Conservation (phyloP, 2,888 invertebrate genomes). For the Lissonota sp. region DNA sequence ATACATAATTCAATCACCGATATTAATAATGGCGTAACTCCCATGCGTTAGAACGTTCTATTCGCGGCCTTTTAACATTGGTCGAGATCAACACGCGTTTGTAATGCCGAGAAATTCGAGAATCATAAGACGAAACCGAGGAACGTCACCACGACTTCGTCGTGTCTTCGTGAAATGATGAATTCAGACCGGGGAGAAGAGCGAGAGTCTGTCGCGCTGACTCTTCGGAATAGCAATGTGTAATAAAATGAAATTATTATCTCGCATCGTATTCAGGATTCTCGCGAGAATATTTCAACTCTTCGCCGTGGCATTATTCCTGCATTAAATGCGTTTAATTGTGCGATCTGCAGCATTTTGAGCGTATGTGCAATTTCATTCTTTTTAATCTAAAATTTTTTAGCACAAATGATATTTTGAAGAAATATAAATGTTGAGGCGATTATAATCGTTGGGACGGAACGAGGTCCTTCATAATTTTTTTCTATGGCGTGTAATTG, state of each 20-base stretch:
- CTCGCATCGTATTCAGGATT: slow-evolving; percentile 50
- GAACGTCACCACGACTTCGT: slow-evolving; percentile 76
- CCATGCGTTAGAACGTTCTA: too few relatives aligned
- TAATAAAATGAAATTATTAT: slow-evolving; percentile 54
- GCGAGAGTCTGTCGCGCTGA: background rate
- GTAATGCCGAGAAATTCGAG: slow-evolving; percentile 21
- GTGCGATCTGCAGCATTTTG: background rate
- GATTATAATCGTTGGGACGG: slow-evolving; percentile 18
- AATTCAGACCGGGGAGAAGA: slow-evolving; percentile 30
- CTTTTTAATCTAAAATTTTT: background rate
- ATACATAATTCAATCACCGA: background rate
- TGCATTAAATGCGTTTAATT: background rate
- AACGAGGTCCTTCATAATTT: slow-evolving; percentile 51
- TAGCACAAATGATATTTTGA: background rate
- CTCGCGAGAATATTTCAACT: slow-evolving; percentile 12
- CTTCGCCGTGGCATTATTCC: slow-evolving; percentile 19
- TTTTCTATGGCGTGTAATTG: slow-evolving; percentile 64
- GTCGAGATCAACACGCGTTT: background rate
- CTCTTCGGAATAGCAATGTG: slow-evolving; percentile 26
- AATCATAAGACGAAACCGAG: slow-evolving; percentile 58
- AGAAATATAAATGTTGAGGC: slow-evolving; percentile 7
- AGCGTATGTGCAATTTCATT: background rate
- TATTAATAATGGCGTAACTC: background rate
- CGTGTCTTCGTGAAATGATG: slow-evolving; percentile 64
- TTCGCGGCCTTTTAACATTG: background rate